Percentiles rank a stretch among this genome's conserved stretches.
Evolutionary conservation across 2,113 vertebrate species (phyloP).

Genomic region (Apodemus sylvaticus): DNA sequence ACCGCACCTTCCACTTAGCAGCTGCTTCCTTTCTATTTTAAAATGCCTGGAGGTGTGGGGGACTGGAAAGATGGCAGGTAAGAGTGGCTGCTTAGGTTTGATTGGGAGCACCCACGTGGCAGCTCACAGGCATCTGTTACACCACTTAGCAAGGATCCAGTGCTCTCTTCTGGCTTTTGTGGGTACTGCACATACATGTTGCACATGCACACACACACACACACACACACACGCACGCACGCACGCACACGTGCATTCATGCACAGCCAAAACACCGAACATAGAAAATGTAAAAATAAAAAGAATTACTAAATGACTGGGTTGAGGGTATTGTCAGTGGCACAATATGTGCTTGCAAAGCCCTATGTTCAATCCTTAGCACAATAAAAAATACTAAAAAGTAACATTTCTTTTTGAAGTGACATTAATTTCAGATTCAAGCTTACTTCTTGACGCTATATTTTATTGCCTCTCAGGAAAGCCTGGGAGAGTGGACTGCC

Average conservation of each 20-base stretch:
- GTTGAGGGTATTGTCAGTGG: no score
- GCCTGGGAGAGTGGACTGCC: background rate
- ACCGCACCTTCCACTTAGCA: background rate
- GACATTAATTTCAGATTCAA: background rate
- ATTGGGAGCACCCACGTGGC: background rate
- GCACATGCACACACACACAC: background rate
- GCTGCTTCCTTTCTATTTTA: rapidly evolving
- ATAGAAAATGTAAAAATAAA: background rate
- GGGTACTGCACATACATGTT: background rate
- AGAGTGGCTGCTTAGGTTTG: background rate
- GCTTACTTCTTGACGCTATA: background rate
- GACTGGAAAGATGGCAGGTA: background rate
- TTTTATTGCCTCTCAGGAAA: background rate
- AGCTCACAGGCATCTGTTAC: background rate
- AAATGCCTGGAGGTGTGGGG: background rate
- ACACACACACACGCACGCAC: background rate
- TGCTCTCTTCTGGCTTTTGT: background rate
- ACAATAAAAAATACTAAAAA: background rate
- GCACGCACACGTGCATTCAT: no score
- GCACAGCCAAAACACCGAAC: background rate
- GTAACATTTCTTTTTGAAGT: background rate
- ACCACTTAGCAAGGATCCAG: background rate
- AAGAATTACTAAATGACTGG: background rate
- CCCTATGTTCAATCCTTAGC: background rate
- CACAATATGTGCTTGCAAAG: background rate